phyloP scores from a whole-genome alignment of 2,888 invertebrate genomes.

The Ceramica pisi region DNA sequence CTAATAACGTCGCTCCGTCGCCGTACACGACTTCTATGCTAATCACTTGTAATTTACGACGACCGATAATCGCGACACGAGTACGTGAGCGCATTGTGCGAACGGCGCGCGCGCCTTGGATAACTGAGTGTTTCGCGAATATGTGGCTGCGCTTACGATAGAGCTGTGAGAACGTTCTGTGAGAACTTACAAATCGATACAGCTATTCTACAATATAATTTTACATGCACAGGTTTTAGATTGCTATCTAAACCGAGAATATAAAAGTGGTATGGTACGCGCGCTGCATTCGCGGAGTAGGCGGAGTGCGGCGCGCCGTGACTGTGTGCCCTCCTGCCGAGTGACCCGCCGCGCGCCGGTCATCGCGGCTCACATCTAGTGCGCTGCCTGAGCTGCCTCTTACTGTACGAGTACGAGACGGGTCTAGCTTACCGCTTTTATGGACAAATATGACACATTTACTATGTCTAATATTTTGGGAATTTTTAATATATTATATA shows the following conservation, averaged over 20 bases:
- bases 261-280: constrained; percentile 72
- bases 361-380: constrained; percentile 79
- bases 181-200: constrained; percentile 80
- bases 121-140: constrained; percentile 69
- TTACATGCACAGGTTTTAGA: constrained; percentile 66
- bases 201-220: constrained; percentile 60
- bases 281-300: constrained; percentile 71
- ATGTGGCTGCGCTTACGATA: constrained; percentile 58
- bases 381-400: constrained; percentile 69
- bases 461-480: constrained; percentile 1
- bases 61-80: constrained; percentile 87
- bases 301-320: constrained; percentile 69
- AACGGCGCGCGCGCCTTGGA: constrained; percentile 73
- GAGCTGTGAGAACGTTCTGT: constrained; percentile 75
- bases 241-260: constrained; percentile 72
- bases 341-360: constrained; percentile 79
- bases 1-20: constrained; percentile 84
- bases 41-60: constrained; percentile 89
- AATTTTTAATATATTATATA: background rate
- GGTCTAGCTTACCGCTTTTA: constrained; percentile 64
- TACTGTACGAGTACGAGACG: constrained; percentile 64
- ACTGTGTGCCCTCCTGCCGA: constrained; percentile 74
- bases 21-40: constrained; percentile 86
- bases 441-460: constrained; percentile 48
- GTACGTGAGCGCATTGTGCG: constrained; percentile 89